Evolutionary conservation across 2,888 invertebrate species (phyloP), one percentile per base, ranked within the genome.

Genomic region (Taphrorychus bicolor): DNA sequence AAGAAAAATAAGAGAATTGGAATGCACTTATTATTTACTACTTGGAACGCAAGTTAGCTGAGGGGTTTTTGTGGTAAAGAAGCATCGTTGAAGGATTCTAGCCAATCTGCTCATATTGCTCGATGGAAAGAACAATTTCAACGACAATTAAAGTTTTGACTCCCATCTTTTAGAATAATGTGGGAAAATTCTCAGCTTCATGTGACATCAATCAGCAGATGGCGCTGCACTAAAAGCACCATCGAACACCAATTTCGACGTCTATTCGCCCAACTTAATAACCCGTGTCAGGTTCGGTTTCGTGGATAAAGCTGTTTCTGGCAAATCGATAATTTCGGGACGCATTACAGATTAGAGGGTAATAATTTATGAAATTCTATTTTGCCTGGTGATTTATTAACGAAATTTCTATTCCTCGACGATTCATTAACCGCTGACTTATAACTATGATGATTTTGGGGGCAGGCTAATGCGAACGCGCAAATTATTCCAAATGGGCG

Each of bases 391-490:
- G 22, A 51, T 51, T 51, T 51, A 51, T 51, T 51, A 51, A 18
- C 21, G 9, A 18, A 51, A 18, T 22, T 51, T 51, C 51, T 51
- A 45, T 45, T 45, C 17, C 45, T 45, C 16, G 16, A 17, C 17
- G 45, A 45, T 45, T 45, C 17, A 45, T 45, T 45, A 45, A 45
- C 32, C 32, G 32, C 11, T 45, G 45, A 45, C 45, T 45, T 45
- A 45, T 45, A 45, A 45, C 45, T 45, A 45, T 45, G 45, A 45
- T 45, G 45, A 45, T 45, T 45, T 45, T 16, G 45, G n/a, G 45
- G 32, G 45, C 17, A n/a, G 51, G 22, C 16, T 51, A 51, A 51
- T 19, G 22, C 22, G 21, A 51, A 51, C 21, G 18, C 51, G n/a
- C 51, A 51, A 51, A 51, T 22, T 51, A 51, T 22, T 51, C 21